These are phyloP conservation scores for Microcebus griseorufus DNA, from an alignment of 2,113 vertebrate species.

Conservation along the genomic window DNA sequence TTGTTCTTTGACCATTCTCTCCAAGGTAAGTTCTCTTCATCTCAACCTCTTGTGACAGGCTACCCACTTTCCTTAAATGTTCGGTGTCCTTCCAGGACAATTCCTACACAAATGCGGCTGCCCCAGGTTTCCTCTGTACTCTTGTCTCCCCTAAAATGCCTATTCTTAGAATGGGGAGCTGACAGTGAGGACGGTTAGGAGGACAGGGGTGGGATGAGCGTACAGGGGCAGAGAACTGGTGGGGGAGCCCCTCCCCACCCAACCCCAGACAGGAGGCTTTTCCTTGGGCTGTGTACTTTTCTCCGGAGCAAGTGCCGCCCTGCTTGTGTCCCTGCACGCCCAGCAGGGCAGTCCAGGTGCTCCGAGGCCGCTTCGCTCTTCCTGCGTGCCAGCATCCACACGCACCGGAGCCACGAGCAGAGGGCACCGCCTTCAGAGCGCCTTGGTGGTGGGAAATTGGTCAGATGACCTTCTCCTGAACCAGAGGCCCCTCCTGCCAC, in stretches of 20 bases:
- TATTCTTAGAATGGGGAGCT: neutral
- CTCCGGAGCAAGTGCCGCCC: neutral
- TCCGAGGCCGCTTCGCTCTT: accelerated
- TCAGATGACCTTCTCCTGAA: neutral
- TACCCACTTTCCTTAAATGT: neutral
- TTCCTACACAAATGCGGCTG: neutral
- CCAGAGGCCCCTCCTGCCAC: neutral
- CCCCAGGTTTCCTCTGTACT: neutral
- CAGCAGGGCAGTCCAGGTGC: accelerated
- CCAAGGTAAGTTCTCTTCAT: neutral
- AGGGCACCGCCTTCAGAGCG: neutral
- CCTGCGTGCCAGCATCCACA: no score
- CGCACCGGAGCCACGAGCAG: accelerated
- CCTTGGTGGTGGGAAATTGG: neutral
- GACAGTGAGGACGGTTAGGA: neutral
- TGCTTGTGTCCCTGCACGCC: accelerated
- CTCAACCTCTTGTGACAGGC: accelerated
- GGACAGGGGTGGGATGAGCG: neutral
- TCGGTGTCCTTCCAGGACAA: neutral
- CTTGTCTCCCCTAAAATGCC: neutral
- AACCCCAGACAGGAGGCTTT: neutral
- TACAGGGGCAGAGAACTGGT: neutral
- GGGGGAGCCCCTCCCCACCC: neutral
- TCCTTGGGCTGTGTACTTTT: accelerated
- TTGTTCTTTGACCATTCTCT: neutral